Evolutionary conservation across 2,888 invertebrate species (phyloP), one percentile per base, ranked within the genome.

Genomic region (Neocrepidodera transversa): DNA sequence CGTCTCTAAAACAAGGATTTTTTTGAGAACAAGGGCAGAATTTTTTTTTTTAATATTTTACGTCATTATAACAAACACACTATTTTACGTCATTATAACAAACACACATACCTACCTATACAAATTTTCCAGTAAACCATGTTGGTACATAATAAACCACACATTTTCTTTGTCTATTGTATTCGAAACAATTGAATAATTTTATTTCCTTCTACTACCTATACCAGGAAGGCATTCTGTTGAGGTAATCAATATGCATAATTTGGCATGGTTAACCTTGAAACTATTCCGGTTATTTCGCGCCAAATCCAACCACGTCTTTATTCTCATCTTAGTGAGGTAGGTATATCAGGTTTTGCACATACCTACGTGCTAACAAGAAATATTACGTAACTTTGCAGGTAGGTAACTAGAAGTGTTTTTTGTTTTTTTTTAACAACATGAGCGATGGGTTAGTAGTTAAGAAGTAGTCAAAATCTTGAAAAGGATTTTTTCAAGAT

Each of bases 271-370:
- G 14, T 38, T 26, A 50, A 50, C 50, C 50, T 49, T 49, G 49
- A 49, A 49, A 49, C 18, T 6, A 49, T 49, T 49, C 49, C 35
- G 38, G 50, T 50, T 50, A 14, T 50, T 55, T 55, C 55, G 45
- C 55, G 55, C 55, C 55, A 55, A 38, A 48, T 48, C 32, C 35
- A 35, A 35, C 35, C 38, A 38, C 11, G 53, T 43, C 23, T 30
- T 16, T 45, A 38, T 38, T 50, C 36, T 8, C 11, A 13, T 28
- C 32, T 32, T 32, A 13, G 3, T 13, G 13, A 13, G 11, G 32
- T n/a, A n/a, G n/a, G n/a, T n/a, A n/a, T 11, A 32, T 32, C 32
- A n/a, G 32, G 32, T 32, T 32, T 32, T 5, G 23, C 6, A 11
- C 32, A 32, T 11, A 10, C n/a, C n/a, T 32, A 32, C 11, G 32